Percentiles rank a stretch among this genome's conserved stretches.
phyloP scores from a whole-genome alignment of 2,888 invertebrate genomes.

The Pristionchus fissidentatus region DNA sequence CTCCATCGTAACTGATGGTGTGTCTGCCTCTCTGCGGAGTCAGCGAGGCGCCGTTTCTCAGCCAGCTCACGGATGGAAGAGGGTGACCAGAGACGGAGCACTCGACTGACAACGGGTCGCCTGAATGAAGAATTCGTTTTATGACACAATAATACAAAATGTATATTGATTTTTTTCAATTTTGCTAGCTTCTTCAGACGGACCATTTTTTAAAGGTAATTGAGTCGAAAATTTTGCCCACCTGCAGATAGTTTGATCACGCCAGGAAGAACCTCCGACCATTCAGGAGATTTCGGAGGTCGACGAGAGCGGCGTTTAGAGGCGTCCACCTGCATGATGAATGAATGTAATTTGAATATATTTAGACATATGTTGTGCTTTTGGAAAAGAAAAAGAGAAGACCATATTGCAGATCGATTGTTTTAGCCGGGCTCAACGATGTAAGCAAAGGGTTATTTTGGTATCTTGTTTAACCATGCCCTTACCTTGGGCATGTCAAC shows the following conservation, averaged over 20 bases:
- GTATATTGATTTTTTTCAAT: not conserved
- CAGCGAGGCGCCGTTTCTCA: slow-evolving; percentile 67
- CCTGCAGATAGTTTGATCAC: slow-evolving; percentile 41
- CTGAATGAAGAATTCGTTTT: slow-evolving; percentile 48
- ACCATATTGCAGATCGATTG: too few species aligned
- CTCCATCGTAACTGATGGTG: slow-evolving; percentile 74
- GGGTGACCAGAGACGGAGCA: slow-evolving; percentile 73
- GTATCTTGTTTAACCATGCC: not conserved
- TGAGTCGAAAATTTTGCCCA: not conserved
- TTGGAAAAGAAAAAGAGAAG: too few species aligned
- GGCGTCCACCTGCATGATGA: too few species aligned
- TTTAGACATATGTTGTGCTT: too few species aligned
- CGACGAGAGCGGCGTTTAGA: slow-evolving; percentile 33
- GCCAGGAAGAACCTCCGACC: slow-evolving; percentile 39
- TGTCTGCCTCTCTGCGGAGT: slow-evolving; percentile 61
- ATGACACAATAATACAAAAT: slow-evolving; percentile 51
- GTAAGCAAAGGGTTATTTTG: too few species aligned
- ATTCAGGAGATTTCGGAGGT: slow-evolving; percentile 44
- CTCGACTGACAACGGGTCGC: slow-evolving; percentile 70
- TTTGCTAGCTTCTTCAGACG: too few species aligned
- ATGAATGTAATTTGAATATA: too few species aligned
- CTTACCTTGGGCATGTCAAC: not conserved
- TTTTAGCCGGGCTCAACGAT: too few species aligned
- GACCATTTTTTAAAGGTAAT: not conserved
- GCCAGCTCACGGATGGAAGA: slow-evolving; percentile 70